Evolutionary conservation across 2,113 vertebrate species (phyloP), one percentile per base, ranked within the genome.

Genomic region (Odobenus rosmarus): DNA sequence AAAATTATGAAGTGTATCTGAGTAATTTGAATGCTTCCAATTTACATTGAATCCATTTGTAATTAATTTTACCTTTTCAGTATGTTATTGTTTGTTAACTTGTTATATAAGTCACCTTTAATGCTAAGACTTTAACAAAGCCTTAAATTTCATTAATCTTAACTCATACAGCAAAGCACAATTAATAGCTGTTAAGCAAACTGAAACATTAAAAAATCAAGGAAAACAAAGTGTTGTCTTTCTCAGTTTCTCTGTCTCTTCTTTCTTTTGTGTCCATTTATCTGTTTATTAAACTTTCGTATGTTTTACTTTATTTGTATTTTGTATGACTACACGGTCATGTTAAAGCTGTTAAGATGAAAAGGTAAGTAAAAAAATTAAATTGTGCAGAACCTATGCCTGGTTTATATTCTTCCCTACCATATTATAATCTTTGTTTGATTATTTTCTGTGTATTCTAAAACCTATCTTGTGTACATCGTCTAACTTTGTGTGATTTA

Each of bases 191-290:
- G 97, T 98, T 96, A 97, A 96, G 74, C 33, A 92, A 95, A 92
- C 95, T 97, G 62, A 98, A 98, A 59, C 87, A 98, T 97, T 97
- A 97, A 98, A 98, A 95, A 82, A 92, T 97, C 93, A 97, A 97
- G 96, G 97, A 98, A 98, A 98, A 97, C 94, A 95, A 97, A 97
- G 72, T 97, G 97, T 97, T 97, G 98, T 98, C 97, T 98, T 97
- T 97, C 97, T 98, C 97, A 93, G 96, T 98, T 98, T 98, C 96
- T 98, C 97, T 98, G 98, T 98, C 97, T 98, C 98, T 97, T 96
- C 92, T 97, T 98, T 98, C 88, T 97, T 98, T 95, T 98, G 97
- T 98, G 98, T 98, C 97, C 67, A 31, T 96, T 96, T 95, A 90
- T 89, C 84, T 96, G 88, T 95, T 62, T 97, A 97, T 96, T 93